A percentile compares a stretch with the other conserved stretches of the same genome.
phyloP scores from a whole-genome alignment of 2,113 vertebrate genomes.

The Corythornis madagascariensis region DNA sequence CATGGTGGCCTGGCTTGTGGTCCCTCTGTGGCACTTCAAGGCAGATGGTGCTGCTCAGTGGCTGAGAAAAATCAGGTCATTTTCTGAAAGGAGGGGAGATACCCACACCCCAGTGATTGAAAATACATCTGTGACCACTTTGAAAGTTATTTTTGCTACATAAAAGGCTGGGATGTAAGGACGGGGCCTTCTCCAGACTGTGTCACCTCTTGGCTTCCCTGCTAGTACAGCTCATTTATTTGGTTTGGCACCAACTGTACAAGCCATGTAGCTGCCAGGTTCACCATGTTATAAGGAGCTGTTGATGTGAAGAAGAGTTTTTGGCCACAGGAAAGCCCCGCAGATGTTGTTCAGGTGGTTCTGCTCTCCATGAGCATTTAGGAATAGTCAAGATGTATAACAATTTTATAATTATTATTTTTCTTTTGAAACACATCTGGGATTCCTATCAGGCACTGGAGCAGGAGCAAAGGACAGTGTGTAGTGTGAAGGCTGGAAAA shows the following conservation, averaged over 20 bases:
- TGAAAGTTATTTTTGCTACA: slow-evolving; percentile 35
- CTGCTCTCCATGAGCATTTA: background rate
- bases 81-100: background rate
- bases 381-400: background rate
- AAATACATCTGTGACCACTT: slow-evolving; percentile 17
- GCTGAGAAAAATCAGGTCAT: background rate
- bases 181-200: slow-evolving; percentile 28
- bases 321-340: slow-evolving; percentile 18
- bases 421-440: background rate
- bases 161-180: background rate
- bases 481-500: rapidly evolving
- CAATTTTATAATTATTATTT: background rate
- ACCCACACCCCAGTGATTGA: background rate
- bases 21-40: rapidly evolving
- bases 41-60: background rate
- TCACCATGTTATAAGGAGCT: slow-evolving; percentile 33
- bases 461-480: background rate
- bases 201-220: slow-evolving; percentile 39
- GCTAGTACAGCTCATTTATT: slow-evolving; percentile 47
- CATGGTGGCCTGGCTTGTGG: background rate
- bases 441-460: background rate
- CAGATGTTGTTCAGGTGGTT: slow-evolving; percentile 56
- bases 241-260: slow-evolving; percentile 9
- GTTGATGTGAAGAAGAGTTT: slow-evolving; percentile 43
- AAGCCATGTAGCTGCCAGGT: slow-evolving; percentile 12